Conservation (phyloP, 2,888 invertebrate species). For the Drosophila nigritarsus region DNA sequence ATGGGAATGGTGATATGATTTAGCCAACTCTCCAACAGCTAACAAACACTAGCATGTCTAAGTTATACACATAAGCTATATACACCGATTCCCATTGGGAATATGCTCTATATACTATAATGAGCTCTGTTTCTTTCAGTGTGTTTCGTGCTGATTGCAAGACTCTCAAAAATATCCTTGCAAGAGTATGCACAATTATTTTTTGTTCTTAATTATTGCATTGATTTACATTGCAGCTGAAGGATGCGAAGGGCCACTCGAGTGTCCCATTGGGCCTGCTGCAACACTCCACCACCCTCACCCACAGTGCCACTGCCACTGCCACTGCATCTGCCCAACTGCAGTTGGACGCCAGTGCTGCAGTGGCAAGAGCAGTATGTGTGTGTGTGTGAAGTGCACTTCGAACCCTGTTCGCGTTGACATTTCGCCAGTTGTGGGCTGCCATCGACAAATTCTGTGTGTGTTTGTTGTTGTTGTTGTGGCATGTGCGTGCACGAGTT, state of each 20-base stretch:
- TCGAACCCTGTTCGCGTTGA: conserved; percentile 51
- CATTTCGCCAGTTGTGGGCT: conserved; percentile 65
- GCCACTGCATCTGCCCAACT: conserved; percentile 24
- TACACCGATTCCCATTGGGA: background rate
- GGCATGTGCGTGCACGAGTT: conserved; percentile 72
- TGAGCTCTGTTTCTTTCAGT: background rate
- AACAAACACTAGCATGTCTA: background rate
- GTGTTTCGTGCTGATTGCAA: background rate
- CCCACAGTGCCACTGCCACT: background rate
- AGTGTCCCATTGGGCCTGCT: conserved; percentile 45
- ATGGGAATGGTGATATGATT: background rate
- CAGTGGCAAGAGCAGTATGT: background rate
- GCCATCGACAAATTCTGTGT: conserved; percentile 57
- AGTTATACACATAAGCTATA: background rate
- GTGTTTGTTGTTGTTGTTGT: background rate
- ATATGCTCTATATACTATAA: background rate
- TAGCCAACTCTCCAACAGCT: background rate
- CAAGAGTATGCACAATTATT: conserved; percentile 18
- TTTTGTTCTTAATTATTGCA: conserved; percentile 78
- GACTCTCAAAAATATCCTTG: background rate
- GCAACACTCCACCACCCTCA: background rate
- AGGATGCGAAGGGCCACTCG: conserved; percentile 49
- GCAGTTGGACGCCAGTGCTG: conserved; percentile 70
- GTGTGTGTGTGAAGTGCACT: conserved; percentile 41
- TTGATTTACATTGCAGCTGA: conserved; percentile 64